Conservation (phyloP, 2,888 invertebrate genomes). For the Erebia palarica region DNA sequence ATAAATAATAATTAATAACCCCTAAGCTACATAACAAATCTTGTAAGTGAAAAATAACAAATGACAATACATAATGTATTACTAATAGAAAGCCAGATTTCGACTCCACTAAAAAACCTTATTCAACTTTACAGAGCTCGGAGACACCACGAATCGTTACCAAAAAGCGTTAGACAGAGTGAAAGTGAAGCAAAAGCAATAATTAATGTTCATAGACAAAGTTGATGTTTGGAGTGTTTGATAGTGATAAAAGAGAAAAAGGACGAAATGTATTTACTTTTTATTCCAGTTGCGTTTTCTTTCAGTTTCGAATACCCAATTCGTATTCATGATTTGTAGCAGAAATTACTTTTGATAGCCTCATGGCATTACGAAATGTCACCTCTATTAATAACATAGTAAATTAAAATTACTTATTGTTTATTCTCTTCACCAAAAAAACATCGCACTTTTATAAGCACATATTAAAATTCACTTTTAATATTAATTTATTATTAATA, state of each 20-base stretch:
- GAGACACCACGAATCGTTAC: constrained; percentile 67
- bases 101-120: constrained; percentile 54
- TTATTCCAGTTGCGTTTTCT: constrained; percentile 61
- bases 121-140: constrained; percentile 55
- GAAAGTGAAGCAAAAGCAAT: constrained; percentile 71
- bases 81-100: constrained; percentile 64
- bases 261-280: constrained; percentile 53
- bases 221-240: constrained; percentile 45
- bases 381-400: constrained; percentile 48
- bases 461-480: not conserved
- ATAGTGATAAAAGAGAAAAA: constrained; percentile 33
- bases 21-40: not conserved
- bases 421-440: not conserved
- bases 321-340: constrained; percentile 63
- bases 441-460: not conserved
- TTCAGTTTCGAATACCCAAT: constrained; percentile 62
- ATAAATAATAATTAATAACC: too few species aligned
- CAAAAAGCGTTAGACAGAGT: constrained; percentile 64
- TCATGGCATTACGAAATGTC: constrained; percentile 59
- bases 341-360: constrained; percentile 51
- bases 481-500: not conserved
- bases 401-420: constrained; percentile 18
- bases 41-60: constrained; percentile 14
- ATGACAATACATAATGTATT: constrained; percentile 49
- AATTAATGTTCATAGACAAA: constrained; percentile 62